These are phyloP conservation scores for Alviniconcha strummeri DNA, from an alignment of 2,888 invertebrate genomes.

Conservation along the genomic window DNA sequence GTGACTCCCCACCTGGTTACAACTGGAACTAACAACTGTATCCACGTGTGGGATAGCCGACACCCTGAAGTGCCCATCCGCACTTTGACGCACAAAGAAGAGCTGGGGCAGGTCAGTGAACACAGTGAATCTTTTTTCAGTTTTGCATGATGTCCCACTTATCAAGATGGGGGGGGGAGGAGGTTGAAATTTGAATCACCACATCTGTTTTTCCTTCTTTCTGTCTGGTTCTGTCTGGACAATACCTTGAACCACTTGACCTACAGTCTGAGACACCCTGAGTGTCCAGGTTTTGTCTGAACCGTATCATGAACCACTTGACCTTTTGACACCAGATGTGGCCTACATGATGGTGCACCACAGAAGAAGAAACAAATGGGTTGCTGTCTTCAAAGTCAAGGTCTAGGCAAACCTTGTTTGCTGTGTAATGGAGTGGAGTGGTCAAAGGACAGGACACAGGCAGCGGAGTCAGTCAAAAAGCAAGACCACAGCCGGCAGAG, in stretches of 20 bases:
- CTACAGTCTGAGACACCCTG: no score
- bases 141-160: neutral
- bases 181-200: neutral
- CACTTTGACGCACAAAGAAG: slow-evolving; percentile 64
- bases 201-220: neutral
- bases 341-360: no score
- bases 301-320: no score
- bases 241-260: neutral
- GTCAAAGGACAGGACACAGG: no score
- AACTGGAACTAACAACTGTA: slow-evolving; percentile 62
- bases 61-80: slow-evolving; percentile 52
- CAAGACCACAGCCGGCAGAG: no score
- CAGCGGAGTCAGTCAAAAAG: no score
- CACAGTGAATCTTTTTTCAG: neutral
- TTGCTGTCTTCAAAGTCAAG: no score
- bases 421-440: no score
- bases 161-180: neutral
- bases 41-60: slow-evolving; percentile 67
- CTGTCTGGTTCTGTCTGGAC: neutral
- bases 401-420: no score
- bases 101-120: slow-evolving; percentile 65
- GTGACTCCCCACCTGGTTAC: slow-evolving; percentile 59
- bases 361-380: no score
- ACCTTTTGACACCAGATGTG: no score
- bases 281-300: no score